A percentile compares a stretch with the other conserved stretches of the same genome.
phyloP scores from a whole-genome alignment of 2,113 vertebrate species.

The Cynocephalus volans region DNA sequence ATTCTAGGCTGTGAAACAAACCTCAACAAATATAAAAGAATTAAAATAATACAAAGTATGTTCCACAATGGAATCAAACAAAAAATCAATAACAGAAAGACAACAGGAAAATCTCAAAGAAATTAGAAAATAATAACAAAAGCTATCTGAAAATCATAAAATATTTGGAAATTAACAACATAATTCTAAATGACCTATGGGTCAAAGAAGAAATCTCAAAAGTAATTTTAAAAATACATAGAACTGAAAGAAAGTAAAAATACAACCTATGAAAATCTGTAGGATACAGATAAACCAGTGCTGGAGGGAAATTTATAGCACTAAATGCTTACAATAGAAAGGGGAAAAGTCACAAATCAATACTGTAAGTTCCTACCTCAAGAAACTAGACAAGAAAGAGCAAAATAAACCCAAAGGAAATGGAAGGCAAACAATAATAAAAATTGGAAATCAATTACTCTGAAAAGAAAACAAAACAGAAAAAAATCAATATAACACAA shows the following conservation, averaged over 20 bases:
- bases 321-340: not conserved
- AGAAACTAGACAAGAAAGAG: not conserved
- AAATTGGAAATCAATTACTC: not conserved
- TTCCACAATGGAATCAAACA: not conserved
- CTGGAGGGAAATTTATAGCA: not conserved
- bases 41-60: not conserved
- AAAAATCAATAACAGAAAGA: conserved; percentile 6
- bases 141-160: not conserved
- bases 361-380: not conserved
- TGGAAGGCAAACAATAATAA: not conserved
- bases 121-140: conserved; percentile 40
- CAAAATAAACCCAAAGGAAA: not conserved
- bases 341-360: not conserved
- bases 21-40: not conserved
- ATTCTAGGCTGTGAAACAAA: not conserved
- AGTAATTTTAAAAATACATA: not conserved
- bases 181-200: conserved; percentile 7
- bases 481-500: conserved; percentile 9
- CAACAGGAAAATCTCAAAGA: not conserved
- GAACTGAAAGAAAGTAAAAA: not conserved
- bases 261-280: conserved; percentile 8
- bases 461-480: not conserved
- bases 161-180: not conserved
- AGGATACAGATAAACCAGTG: not conserved
- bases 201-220: not conserved